These are phyloP conservation scores for Nibea coibor DNA, from an alignment of 2,113 vertebrate species.

Conservation along the genomic window DNA sequence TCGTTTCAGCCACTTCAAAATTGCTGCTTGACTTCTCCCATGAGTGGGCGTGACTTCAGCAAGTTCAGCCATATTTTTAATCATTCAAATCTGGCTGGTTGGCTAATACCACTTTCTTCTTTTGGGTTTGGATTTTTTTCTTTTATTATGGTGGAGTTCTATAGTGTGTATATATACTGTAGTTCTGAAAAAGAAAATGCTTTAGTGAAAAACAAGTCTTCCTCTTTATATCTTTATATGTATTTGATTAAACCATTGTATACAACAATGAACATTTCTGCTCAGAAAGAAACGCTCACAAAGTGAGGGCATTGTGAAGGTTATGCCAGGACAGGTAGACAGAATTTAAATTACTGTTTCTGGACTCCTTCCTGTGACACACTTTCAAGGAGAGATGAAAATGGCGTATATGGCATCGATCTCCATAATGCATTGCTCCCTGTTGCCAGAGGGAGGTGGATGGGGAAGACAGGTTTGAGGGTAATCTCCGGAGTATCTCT, in stretches of 20 bases:
- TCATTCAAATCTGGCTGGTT: too few species aligned
- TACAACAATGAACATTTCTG: constrained; percentile 14
- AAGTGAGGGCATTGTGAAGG: constrained; percentile 22
- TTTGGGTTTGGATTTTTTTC: not conserved
- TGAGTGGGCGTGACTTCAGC: too few species aligned
- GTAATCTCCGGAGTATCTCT: constrained; percentile 52
- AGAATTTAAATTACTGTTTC: constrained; percentile 35
- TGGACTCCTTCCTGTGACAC: constrained; percentile 58
- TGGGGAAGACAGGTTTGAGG: constrained; percentile 14
- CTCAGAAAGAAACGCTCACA: not conserved
- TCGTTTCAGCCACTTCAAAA: too few species aligned
- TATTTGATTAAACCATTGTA: not conserved
- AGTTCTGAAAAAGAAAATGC: too few species aligned
- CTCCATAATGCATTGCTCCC: constrained; percentile 70
- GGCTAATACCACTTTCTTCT: too few species aligned
- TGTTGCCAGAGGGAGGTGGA: constrained; percentile 23
- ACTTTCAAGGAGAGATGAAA: constrained; percentile 72
- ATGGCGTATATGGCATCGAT: constrained; percentile 69
- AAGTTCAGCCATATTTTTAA: too few species aligned
- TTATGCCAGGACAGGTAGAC: constrained; percentile 25
- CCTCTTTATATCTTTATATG: not conserved
- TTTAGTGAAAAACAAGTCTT: not conserved
- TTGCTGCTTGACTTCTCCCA: too few species aligned
- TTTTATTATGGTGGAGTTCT: not conserved
- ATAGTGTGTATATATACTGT: not conserved